phyloP scores from a whole-genome alignment of 1,140 invertebrate genomes.

The Hyles vespertilio region DNA sequence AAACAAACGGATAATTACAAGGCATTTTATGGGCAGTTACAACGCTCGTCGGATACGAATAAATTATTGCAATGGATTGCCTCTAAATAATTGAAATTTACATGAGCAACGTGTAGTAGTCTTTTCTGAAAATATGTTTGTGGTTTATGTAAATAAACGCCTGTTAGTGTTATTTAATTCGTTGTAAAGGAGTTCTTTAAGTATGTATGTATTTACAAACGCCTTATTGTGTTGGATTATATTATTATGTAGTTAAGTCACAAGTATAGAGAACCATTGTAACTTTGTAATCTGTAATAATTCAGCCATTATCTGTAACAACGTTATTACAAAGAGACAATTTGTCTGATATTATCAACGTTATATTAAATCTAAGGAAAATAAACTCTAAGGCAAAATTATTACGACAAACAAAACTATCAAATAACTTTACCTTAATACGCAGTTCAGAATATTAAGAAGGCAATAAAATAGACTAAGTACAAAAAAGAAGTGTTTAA shows the following conservation, averaged over 20 bases:
- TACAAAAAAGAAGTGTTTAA: conserved; percentile 20
- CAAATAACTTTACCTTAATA: no score
- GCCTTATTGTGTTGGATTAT: conserved; percentile 3
- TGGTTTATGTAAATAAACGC: conserved; percentile 15
- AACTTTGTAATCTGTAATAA: no score
- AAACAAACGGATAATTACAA: conserved; percentile 68
- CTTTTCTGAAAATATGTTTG: conserved; percentile 15
- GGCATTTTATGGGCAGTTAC: conserved; percentile 46
- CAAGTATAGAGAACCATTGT: background rate
- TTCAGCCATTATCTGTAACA: no score
- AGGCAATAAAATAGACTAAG: conserved; percentile 12
- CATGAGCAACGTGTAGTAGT: conserved; percentile 15
- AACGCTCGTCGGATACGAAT: conserved; percentile 33
- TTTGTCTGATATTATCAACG: no score
- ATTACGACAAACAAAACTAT: no score
- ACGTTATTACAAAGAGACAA: no score
- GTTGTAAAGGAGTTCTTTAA: conserved; percentile 1
- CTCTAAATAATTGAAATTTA: conserved; percentile 32
- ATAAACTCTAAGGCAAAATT: no score
- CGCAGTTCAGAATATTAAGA: no score
- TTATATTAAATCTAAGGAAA: no score
- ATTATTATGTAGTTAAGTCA: conserved; percentile 4
- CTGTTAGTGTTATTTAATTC: conserved; percentile 5
- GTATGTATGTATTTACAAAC: conserved; percentile 5
- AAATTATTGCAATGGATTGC: conserved; percentile 39